Evolutionary conservation across 2,888 invertebrate species (phyloP).

Genomic region (Platerodrilus igneus): DNA sequence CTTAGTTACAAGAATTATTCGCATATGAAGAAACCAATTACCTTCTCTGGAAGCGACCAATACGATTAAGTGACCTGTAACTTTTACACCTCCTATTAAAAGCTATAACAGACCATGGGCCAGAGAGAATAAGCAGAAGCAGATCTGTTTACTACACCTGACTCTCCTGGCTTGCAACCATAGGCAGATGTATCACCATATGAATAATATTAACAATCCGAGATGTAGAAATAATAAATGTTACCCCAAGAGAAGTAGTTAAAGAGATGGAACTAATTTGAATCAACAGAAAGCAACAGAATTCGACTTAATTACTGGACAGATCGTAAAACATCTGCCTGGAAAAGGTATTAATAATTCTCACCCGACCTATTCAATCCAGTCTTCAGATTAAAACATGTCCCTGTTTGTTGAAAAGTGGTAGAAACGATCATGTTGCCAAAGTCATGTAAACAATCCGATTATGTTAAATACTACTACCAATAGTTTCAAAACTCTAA

Average conservation of each 20-base stretch:
- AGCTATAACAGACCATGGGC: conserved; percentile 20
- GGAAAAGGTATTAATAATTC: conserved; percentile 9
- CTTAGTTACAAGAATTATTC: conserved; percentile 3
- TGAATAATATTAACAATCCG: conserved; percentile 7
- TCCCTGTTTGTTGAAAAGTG: conserved; percentile 21
- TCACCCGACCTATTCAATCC: conserved; percentile 11
- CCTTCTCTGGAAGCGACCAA: conserved; percentile 7
- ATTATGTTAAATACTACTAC: too few species aligned
- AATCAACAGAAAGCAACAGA: conserved; percentile 24
- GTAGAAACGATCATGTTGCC: conserved; percentile 29
- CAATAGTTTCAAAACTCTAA: too few species aligned
- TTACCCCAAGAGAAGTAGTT: conserved; percentile 19
- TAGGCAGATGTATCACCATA: background rate
- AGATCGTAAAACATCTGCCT: conserved; percentile 27
- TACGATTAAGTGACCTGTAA: conserved; percentile 9
- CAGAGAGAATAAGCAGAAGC: conserved; percentile 23
- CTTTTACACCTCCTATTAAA: conserved; percentile 19
- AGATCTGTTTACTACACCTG: conserved; percentile 23
- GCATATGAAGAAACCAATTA: conserved; percentile 8
- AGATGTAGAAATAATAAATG: conserved; percentile 8
- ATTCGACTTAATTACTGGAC: conserved; percentile 29
- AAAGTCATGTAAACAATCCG: conserved; percentile 32
- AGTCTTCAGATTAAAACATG: conserved; percentile 6
- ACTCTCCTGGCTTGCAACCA: conserved; percentile 19
- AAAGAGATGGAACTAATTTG: conserved; percentile 20